phyloP scores from a whole-genome alignment of 2,797 vertebrate species.

The Lagodon rhomboides region DNA sequence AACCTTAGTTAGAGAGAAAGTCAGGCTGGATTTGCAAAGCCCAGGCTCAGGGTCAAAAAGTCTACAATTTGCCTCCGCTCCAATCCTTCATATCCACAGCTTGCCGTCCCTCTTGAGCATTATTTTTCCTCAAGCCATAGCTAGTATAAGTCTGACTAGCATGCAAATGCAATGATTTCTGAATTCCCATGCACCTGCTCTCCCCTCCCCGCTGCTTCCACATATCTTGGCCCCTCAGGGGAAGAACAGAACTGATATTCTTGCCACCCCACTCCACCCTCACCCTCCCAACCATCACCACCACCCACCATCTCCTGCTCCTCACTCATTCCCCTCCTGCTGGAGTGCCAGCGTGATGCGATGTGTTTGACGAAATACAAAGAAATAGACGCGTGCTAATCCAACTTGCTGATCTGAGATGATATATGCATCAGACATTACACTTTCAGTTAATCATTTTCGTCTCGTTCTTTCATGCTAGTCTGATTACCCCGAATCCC shows the following conservation, averaged over 20 bases:
- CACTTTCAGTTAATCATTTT: slow-evolving; percentile 15
- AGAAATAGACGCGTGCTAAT: slow-evolving; percentile 23
- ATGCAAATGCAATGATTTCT: slow-evolving; percentile 78
- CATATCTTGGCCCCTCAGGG: slow-evolving; percentile 61
- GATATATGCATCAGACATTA: slow-evolving; percentile 5
- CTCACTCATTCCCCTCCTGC: slow-evolving; percentile 40
- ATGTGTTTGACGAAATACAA: slow-evolving; percentile 36
- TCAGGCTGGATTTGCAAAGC: slow-evolving; percentile 20
- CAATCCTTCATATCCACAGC: slow-evolving; percentile 46
- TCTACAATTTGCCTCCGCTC: slow-evolving; percentile 39
- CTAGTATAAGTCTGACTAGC: slow-evolving; percentile 42
- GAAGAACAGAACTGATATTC: slow-evolving; percentile 62
- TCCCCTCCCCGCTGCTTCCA: slow-evolving; percentile 53
- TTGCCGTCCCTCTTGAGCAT: slow-evolving; percentile 41
- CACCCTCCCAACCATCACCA: slow-evolving; percentile 45
- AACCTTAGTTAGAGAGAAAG: slow-evolving; percentile 33
- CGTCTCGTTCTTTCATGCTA: not conserved
- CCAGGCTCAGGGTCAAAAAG: slow-evolving; percentile 35
- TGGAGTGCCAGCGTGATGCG: slow-evolving; percentile 42
- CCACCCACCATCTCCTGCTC: slow-evolving; percentile 37
- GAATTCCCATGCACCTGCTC: slow-evolving; percentile 85
- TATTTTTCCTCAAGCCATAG: slow-evolving; percentile 62
- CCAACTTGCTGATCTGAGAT: not conserved
- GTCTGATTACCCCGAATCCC: slow-evolving; percentile 19
- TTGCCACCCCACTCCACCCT: slow-evolving; percentile 41